These are phyloP conservation scores for Pilophorus perplexus DNA, from an alignment of 2,888 invertebrate species.

Conservation along the genomic window DNA sequence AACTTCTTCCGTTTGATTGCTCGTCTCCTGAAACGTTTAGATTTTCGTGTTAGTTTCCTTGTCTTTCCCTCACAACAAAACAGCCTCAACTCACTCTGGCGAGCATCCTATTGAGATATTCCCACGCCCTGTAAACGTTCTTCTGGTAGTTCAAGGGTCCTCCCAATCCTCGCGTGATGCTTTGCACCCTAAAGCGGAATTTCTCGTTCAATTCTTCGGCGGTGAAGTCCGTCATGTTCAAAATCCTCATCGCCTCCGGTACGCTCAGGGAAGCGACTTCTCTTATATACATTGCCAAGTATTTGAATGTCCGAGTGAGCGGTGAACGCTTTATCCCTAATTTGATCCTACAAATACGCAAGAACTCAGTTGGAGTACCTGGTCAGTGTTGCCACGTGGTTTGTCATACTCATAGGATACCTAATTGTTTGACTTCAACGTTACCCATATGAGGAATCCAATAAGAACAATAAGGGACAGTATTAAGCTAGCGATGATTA, in stretches of 20 bases:
- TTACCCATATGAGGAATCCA: not conserved
- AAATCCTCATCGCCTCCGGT: constrained; percentile 21
- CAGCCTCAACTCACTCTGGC: not conserved
- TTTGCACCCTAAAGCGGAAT: constrained; percentile 14
- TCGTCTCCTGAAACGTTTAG: constrained; percentile 21
- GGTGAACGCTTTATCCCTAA: too few species aligned
- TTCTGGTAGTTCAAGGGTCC: constrained; percentile 2
- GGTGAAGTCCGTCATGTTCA: constrained; percentile 25
- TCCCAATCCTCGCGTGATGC: constrained; percentile 25
- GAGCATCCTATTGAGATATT: constrained; percentile 24
- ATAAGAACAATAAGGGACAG: not conserved
- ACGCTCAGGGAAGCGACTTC: not conserved
- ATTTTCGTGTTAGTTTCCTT: not conserved
- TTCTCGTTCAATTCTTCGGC: constrained; percentile 17
- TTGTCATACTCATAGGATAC: too few species aligned
- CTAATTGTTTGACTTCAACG: too few species aligned
- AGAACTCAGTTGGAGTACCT: too few species aligned
- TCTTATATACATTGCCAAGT: not conserved
- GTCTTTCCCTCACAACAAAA: not conserved
- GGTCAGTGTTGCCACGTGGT: too few species aligned
- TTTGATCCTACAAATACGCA: too few species aligned
- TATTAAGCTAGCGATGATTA: not conserved
- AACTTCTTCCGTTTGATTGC: constrained; percentile 6
- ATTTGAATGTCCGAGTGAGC: too few species aligned
- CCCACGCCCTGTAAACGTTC: constrained; percentile 20